These are phyloP conservation scores for Ethmia dodecea DNA, from an alignment of 2,888 invertebrate genomes.

Conservation along the genomic window DNA sequence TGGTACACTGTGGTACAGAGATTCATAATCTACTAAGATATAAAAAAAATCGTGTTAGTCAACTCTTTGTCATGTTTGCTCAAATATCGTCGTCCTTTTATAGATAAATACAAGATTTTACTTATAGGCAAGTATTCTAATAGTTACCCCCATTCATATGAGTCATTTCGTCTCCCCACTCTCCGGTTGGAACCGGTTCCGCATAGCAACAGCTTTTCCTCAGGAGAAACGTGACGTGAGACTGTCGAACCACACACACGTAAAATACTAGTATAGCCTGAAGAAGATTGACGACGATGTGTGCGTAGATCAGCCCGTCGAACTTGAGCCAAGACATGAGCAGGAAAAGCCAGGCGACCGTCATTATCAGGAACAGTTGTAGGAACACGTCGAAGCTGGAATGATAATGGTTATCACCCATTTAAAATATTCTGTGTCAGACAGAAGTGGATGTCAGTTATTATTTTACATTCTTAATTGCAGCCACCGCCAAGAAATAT, in stretches of 20 bases:
- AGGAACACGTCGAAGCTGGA: slow-evolving; percentile 88
- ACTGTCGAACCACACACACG: slow-evolving; percentile 86
- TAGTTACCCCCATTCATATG: slow-evolving; percentile 86
- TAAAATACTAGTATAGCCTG: slow-evolving; percentile 87
- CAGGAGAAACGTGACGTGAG: slow-evolving; percentile 86
- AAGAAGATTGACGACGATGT: slow-evolving; percentile 86
- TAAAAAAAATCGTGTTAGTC: too few species aligned
- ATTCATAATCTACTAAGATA: not conserved
- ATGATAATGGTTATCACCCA: too few species aligned
- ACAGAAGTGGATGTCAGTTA: too few species aligned
- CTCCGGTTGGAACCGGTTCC: slow-evolving; percentile 84
- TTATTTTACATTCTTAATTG: too few species aligned
- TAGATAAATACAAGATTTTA: too few species aligned
- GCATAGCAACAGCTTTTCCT: slow-evolving; percentile 89
- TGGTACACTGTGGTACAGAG: too few species aligned
- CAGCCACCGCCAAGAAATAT: too few species aligned
- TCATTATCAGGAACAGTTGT: slow-evolving; percentile 85
- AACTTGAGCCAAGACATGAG: slow-evolving; percentile 86
- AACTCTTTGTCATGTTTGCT: too few species aligned
- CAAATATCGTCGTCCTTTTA: too few species aligned
- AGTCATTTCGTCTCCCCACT: slow-evolving; percentile 94
- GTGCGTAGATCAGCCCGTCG: slow-evolving; percentile 84
- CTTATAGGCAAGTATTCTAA: too few species aligned
- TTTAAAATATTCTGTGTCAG: not conserved
- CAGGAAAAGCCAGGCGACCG: slow-evolving; percentile 86